These are phyloP conservation scores for Lasioglossum zephyrum DNA, from an alignment of 2,888 invertebrate genomes.

Conservation along the genomic window DNA sequence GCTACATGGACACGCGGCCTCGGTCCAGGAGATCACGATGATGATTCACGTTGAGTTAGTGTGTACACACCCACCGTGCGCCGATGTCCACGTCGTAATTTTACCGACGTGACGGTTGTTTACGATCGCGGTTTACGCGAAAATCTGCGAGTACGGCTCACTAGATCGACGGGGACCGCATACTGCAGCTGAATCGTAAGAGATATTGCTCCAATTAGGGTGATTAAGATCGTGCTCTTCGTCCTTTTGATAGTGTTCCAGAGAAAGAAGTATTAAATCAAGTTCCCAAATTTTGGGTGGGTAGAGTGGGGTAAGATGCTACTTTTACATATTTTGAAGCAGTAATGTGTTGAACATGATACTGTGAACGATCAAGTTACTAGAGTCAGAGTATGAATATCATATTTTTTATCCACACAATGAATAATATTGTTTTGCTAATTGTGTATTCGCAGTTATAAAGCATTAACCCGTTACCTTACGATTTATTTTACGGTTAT, in stretches of 20 bases:
- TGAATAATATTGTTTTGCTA: no score
- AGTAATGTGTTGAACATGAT: no score
- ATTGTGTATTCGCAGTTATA: no score
- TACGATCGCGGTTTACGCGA: constrained; percentile 25
- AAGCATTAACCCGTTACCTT: no score
- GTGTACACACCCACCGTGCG: constrained; percentile 36
- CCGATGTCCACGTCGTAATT: constrained; percentile 23
- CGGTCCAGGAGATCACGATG: constrained; percentile 32
- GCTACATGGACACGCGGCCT: constrained; percentile 10
- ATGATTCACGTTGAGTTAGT: constrained; percentile 53
- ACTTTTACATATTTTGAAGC: background rate
- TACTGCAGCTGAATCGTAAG: background rate
- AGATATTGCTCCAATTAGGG: background rate
- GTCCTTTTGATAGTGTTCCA: background rate
- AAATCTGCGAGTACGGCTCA: constrained; percentile 16
- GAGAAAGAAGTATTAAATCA: background rate
- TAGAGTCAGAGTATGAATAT: no score
- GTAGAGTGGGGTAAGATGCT: background rate
- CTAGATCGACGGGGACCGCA: background rate
- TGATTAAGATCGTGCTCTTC: background rate
- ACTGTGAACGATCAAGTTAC: no score
- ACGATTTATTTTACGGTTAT: no score
- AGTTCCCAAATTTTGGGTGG: background rate
- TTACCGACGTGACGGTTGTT: constrained; percentile 18
- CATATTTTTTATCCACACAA: no score